A percentile compares a stretch with the other conserved stretches of the same genome.
These are phyloP conservation scores for Hedya salicella DNA, from an alignment of 2,888 invertebrate genomes.

Conservation along the genomic window DNA sequence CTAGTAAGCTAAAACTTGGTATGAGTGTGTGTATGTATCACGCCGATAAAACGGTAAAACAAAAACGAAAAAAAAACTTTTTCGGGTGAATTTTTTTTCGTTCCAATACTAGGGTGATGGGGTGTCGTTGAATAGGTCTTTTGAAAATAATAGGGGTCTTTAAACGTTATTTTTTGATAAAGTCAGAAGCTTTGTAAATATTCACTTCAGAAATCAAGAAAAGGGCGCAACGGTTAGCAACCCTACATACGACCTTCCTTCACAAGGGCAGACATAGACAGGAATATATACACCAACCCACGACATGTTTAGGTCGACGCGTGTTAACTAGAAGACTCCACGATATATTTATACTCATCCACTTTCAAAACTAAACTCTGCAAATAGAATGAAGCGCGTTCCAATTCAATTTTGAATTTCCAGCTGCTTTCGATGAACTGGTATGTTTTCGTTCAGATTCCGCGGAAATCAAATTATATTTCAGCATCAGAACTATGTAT, in stretches of 20 bases:
- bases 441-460: constrained; percentile 9
- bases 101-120: no score
- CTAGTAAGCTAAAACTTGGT: no score
- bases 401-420: constrained; percentile 15
- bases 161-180: no score
- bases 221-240: no score
- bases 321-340: constrained; percentile 7
- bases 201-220: no score
- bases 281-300: not conserved
- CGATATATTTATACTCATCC: constrained; percentile 17
- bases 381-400: constrained; percentile 25
- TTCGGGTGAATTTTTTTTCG: no score
- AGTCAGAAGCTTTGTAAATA: no score
- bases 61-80: no score
- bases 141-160: no score
- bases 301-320: not conserved
- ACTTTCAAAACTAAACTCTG: not conserved
- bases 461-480: constrained; percentile 16
- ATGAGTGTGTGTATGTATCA: no score
- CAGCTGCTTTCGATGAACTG: constrained; percentile 34
- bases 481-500: not conserved
- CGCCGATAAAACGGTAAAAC: no score
- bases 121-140: no score
- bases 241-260: not conserved
- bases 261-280: constrained; percentile 19